Base-by-base conservation (phyloP, 2,113 vertebrate genomes). In the Lutjanus erythropterus region DNA sequence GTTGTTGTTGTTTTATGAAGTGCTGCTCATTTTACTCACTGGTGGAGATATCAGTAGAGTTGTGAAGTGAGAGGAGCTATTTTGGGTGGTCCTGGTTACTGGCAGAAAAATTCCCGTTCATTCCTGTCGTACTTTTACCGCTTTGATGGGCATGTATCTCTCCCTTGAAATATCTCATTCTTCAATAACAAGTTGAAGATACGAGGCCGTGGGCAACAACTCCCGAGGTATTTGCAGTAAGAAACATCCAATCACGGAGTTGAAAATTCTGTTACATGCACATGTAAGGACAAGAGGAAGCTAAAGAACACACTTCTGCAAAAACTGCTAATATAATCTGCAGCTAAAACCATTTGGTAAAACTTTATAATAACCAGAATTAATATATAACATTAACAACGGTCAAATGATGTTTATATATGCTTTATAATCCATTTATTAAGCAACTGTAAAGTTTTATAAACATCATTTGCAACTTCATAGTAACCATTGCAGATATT, bases 11-110 rank as follows among this genome's bases (percentile, higher is more conserved):
- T 19, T 27, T 8, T 10, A 59, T 9, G 23, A 41, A 4, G 49
- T 58, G 58, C 18, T 53, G n/a, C 62, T 61, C n/a, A 19, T 67
- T 72, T 64, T 72, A 42, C 8, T 62, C 23, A 0, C 52, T 41
- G 16, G 9, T 29, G 47, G 14, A 19, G 31, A 46, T 39, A 29
- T 29, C 25, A 31, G 23, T 46, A 27, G n/a, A 71, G 31, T 39
- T 67, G 25, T 1, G 1, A 65, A 58, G 31, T 15, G 18, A n/a
- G 41, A 50, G 33, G 44, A 52, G 33, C 1, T 25, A 16, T 49
- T 66, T 49, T 4, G 1, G 7, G 18, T n/a, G 5, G 16, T 9
- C 6, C 3, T 42, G 18, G 6, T 60, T 42, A 35, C 31, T 59
- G 53, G 23, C 19, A 29, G 5, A 60, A 25, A 11, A 18, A 14